These are phyloP conservation scores for Hyla sarda DNA, from an alignment of 2,113 vertebrate genomes.

Conservation along the genomic window DNA sequence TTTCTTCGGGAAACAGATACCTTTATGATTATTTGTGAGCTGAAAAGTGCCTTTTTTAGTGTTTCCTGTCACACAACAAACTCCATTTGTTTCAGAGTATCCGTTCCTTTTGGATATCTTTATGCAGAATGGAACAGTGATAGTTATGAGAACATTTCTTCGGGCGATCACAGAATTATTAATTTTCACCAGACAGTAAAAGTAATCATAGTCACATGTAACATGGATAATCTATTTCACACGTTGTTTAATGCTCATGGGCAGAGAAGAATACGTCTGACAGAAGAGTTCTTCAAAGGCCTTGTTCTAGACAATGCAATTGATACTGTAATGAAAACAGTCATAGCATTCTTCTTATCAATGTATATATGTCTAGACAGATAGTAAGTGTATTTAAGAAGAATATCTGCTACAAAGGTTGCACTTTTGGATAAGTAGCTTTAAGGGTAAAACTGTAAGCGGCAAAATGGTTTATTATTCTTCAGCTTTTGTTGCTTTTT, in stretches of 20 bases:
- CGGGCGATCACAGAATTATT: constrained; percentile 50
- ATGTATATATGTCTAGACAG: not conserved
- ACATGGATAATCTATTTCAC: constrained; percentile 54
- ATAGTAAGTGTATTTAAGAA: not conserved
- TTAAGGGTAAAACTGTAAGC: not conserved
- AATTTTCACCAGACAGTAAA: constrained; percentile 55
- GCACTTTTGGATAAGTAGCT: not conserved
- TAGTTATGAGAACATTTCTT: constrained; percentile 59
- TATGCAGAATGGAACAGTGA: constrained; percentile 51
- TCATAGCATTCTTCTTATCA: not conserved
- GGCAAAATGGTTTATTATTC: not conserved
- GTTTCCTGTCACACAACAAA: constrained; percentile 52
- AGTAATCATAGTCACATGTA: constrained; percentile 50
- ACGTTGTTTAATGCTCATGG: constrained; percentile 44
- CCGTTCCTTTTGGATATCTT: constrained; percentile 54
- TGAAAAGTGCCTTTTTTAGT: constrained; percentile 53
- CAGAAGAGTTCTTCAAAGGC: constrained; percentile 31
- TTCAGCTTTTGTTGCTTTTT: not conserved
- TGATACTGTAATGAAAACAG: constrained; percentile 7
- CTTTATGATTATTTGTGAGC: constrained; percentile 57
- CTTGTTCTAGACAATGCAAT: constrained; percentile 15
- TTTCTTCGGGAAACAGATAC: constrained; percentile 57
- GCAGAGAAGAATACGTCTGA: constrained; percentile 35
- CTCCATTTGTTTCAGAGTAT: constrained; percentile 57
- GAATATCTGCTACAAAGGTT: not conserved